These are phyloP conservation scores for Zaprionus ghesquierei DNA, from an alignment of 1,140 invertebrate genomes.

Conservation along the genomic window DNA sequence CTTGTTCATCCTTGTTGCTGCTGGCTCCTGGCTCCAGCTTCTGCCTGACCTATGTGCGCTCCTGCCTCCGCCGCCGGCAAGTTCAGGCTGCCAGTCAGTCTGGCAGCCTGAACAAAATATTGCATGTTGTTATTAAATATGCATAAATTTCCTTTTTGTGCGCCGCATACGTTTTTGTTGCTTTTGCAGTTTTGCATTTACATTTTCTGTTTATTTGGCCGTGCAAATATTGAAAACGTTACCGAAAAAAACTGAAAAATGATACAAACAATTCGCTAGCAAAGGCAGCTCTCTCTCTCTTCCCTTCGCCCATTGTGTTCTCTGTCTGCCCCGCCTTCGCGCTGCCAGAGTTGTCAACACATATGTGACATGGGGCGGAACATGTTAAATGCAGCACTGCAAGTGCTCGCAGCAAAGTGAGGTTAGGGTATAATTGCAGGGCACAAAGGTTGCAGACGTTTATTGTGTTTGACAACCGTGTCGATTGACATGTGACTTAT, in stretches of 20 bases:
- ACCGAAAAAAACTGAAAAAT: slow-evolving; percentile 26
- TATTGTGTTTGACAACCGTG: neutral
- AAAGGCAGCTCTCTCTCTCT: neutral
- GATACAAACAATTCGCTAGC: neutral
- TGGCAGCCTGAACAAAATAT: slow-evolving; percentile 38
- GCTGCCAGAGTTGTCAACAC: slow-evolving; percentile 3
- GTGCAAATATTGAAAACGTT: slow-evolving; percentile 77
- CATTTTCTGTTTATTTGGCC: slow-evolving; percentile 78
- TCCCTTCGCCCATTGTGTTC: too few species aligned
- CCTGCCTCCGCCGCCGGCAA: neutral
- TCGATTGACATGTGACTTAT: neutral
- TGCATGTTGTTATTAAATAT: slow-evolving; percentile 77
- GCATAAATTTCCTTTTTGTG: slow-evolving; percentile 75
- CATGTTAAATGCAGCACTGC: slow-evolving; percentile 1
- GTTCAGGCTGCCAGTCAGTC: slow-evolving; percentile 7
- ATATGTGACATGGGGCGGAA: neutral
- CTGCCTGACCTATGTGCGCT: slow-evolving; percentile 1
- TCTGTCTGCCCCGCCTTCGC: neutral
- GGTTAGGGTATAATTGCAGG: neutral
- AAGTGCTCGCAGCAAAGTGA: neutral
- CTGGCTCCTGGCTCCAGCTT: slow-evolving; percentile 33
- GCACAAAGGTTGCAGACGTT: neutral
- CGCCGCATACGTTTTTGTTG: slow-evolving; percentile 26
- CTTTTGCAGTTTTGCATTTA: slow-evolving; percentile 62
- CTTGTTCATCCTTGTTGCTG: slow-evolving; percentile 59